Percentiles rank a stretch among this genome's conserved stretches.
phyloP scores from a whole-genome alignment of 2,113 vertebrate genomes.

The Phylloscopus trochilus region DNA sequence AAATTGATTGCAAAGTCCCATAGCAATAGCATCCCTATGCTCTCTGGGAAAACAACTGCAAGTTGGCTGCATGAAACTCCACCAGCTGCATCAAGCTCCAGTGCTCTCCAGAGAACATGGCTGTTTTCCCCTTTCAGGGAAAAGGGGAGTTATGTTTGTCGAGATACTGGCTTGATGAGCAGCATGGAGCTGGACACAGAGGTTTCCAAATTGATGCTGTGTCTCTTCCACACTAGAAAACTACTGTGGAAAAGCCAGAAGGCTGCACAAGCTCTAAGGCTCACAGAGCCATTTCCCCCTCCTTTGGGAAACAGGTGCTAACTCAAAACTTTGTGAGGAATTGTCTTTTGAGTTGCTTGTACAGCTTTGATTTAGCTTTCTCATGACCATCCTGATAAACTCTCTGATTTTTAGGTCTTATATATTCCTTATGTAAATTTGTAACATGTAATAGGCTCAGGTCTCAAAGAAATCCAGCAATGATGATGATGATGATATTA shows the following conservation, averaged over 20 bases:
- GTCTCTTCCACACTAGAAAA: neutral
- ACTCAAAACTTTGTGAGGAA: neutral
- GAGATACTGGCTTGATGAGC: neutral
- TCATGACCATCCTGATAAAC: neutral
- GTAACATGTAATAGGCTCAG: neutral
- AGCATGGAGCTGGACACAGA: neutral
- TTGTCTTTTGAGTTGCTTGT: neutral
- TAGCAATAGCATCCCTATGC: neutral
- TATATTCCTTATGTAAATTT: neutral
- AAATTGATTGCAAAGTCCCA: neutral
- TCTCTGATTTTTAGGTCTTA: neutral
- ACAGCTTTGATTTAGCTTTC: neutral
- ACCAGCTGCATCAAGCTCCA: neutral
- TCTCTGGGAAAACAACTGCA: neutral
- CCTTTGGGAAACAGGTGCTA: neutral
- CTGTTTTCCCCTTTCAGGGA: neutral
- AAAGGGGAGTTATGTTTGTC: neutral
- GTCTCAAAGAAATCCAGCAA: neutral
- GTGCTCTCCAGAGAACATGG: neutral
- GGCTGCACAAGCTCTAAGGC: neutral
- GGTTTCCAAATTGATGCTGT: rapidly evolving
- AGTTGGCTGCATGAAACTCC: neutral
- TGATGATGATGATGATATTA: neutral
- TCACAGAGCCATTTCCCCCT: neutral
- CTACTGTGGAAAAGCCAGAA: neutral